Evolutionary conservation across 2,888 invertebrate genomes (phyloP).

Genomic region (Dorcus parallelipipedus): DNA sequence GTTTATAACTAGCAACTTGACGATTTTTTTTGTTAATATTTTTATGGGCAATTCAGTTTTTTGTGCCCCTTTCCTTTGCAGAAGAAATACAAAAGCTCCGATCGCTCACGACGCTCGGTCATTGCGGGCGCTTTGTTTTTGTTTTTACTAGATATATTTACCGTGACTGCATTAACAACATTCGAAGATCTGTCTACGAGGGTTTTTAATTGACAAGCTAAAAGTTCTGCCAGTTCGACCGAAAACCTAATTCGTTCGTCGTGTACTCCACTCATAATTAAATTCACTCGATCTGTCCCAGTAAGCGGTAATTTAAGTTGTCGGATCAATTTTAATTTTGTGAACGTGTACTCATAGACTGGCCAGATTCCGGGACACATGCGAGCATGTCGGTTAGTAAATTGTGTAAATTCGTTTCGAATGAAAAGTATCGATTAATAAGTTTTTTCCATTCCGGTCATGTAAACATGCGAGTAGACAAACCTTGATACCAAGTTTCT

Average conservation of each 20-base stretch:
- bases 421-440: constrained; percentile 26
- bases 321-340: constrained; percentile 1
- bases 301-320: not conserved
- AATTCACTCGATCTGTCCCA: not conserved
- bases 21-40: not conserved
- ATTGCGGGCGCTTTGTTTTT: not conserved
- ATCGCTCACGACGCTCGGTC: too few relatives aligned
- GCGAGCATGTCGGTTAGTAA: not conserved
- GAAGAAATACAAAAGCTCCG: not conserved
- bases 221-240: not conserved
- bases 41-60: not conserved
- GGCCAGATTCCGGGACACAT: not conserved
- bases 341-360: constrained; percentile 4
- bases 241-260: constrained; percentile 8
- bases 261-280: constrained; percentile 4
- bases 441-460: constrained; percentile 32
- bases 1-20: too few relatives aligned
- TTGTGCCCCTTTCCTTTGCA: not conserved
- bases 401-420: constrained; percentile 23
- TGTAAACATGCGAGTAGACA: constrained; percentile 22
- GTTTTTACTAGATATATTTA: not conserved
- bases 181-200: not conserved
- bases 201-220: constrained; percentile 1
- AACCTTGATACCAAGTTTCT: constrained; percentile 26
- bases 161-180: not conserved